Conservation (phyloP, 2,888 invertebrate genomes). For the Lapara coniferarum region DNA sequence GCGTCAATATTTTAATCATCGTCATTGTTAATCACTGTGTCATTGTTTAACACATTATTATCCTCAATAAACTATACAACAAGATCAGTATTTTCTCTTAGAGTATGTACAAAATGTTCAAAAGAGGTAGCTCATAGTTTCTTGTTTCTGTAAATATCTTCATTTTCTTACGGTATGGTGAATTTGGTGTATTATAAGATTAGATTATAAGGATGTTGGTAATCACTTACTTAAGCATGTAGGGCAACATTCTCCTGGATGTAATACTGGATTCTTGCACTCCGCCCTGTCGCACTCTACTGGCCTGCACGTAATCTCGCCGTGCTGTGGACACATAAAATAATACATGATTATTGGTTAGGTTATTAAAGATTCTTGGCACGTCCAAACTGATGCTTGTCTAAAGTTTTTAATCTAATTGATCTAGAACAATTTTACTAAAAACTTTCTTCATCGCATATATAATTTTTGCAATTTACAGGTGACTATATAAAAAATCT, state of each 20-base stretch:
- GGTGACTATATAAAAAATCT: not conserved
- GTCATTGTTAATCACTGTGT: not conserved
- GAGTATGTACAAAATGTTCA: too few relatives aligned
- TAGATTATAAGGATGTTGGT: not conserved
- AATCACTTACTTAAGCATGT: slow-evolving; percentile 90
- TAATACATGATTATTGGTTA: not conserved
- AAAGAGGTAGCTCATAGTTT: too few relatives aligned
- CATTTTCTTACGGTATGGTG: not conserved
- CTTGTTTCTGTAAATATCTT: too few relatives aligned
- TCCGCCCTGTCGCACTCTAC: slow-evolving; percentile 90
- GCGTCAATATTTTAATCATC: not conserved
- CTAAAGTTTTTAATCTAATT: too few relatives aligned
- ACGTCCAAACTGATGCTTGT: too few relatives aligned
- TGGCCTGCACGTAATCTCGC: slow-evolving; percentile 92
- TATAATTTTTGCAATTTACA: too few relatives aligned
- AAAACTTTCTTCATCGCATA: too few relatives aligned
- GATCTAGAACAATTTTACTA: too few relatives aligned
- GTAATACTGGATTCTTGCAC: slow-evolving; percentile 92
- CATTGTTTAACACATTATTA: not conserved
- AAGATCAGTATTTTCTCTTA: too few relatives aligned
- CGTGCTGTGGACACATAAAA: slow-evolving; percentile 85
- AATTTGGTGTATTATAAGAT: not conserved
- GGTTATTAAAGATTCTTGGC: not conserved
- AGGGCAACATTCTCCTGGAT: slow-evolving; percentile 92
- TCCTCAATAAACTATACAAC: too few relatives aligned